Conservation (phyloP, 2,113 vertebrate species). For the Tyrannus savana region DNA sequence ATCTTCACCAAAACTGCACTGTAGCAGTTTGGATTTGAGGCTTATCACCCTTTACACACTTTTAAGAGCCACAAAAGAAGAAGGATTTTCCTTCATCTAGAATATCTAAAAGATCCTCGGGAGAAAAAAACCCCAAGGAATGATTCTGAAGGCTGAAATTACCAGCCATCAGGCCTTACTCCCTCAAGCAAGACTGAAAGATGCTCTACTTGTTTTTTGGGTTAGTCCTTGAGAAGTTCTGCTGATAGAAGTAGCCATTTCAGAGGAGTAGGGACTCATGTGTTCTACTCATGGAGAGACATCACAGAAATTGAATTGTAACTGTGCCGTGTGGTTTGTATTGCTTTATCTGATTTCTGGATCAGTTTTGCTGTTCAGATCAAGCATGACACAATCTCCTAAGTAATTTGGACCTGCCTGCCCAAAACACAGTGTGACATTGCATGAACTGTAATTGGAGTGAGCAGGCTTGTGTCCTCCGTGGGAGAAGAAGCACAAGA, state of each 20-base stretch:
- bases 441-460: accelerated
- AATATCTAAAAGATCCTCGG: background rate
- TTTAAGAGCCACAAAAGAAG: background rate
- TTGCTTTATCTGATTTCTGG: background rate
- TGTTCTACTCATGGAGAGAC: background rate
- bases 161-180: background rate
- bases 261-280: background rate
- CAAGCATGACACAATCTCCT: background rate
- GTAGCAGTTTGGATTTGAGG: background rate
- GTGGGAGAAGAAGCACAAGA: background rate
- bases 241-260: background rate
- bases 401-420: background rate
- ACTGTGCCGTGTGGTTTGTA: background rate
- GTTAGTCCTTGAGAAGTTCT: background rate
- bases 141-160: background rate
- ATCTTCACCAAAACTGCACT: background rate
- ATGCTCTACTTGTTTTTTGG: background rate
- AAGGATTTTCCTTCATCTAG: background rate
- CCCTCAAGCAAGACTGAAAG: background rate
- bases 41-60: background rate
- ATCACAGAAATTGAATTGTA: background rate
- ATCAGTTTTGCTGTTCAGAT: background rate
- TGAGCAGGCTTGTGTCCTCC: background rate
- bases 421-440: background rate
- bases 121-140: background rate